A percentile compares a stretch with the other conserved stretches of the same genome.
Conservation (phyloP, 2,888 invertebrate species). For the Sympetrum striolatum region DNA sequence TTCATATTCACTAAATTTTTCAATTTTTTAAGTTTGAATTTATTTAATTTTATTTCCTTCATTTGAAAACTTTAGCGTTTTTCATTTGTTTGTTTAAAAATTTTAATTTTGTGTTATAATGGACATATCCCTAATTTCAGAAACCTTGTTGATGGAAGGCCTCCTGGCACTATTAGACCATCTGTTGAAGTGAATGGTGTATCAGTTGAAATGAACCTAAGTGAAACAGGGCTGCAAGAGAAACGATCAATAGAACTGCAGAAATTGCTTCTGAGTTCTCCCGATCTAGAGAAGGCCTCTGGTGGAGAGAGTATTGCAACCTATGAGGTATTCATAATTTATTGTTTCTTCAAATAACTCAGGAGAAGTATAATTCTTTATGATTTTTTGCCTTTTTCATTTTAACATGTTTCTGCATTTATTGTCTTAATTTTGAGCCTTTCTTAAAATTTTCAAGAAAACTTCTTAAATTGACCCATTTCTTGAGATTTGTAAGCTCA, state of each 20-base stretch:
- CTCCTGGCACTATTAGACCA: slow-evolving; percentile 59
- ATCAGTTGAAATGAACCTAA: slow-evolving; percentile 67
- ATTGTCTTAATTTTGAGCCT: no score
- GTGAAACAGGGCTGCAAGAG: slow-evolving; percentile 58
- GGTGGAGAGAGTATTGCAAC: neutral
- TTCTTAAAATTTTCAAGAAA: no score
- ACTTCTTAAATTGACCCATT: no score
- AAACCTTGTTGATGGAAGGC: slow-evolving; percentile 55
- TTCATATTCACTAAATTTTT: no score
- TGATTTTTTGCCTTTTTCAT: neutral
- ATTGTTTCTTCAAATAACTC: neutral
- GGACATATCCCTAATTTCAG: neutral
- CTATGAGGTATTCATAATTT: neutral
- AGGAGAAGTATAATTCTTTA: neutral
- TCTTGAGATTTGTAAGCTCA: no score
- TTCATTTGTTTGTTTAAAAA: neutral
- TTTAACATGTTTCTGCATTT: no score
- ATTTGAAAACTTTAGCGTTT: no score
- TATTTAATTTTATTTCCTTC: no score
- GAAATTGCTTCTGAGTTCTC: slow-evolving; percentile 58
- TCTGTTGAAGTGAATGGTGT: slow-evolving; percentile 64
- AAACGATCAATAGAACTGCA: slow-evolving; percentile 59
- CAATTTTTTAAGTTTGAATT: no score
- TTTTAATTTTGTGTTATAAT: neutral
- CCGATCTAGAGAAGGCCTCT: neutral